Evolutionary conservation across 2,888 invertebrate species (phyloP).

Genomic region (Nomada flava): DNA sequence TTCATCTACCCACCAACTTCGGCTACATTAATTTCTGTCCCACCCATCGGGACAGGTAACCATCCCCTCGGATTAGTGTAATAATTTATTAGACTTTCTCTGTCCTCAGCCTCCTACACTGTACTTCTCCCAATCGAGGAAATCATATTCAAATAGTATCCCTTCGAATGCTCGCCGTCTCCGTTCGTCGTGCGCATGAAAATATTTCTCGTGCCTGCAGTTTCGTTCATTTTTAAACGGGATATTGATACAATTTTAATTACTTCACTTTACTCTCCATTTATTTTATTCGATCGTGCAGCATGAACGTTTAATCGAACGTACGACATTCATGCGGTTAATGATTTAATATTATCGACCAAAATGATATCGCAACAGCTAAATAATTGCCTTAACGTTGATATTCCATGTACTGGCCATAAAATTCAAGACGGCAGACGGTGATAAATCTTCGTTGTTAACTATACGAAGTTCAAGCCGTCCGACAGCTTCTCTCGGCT

Average conservation of each 20-base stretch:
- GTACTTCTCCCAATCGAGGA: conserved; percentile 15
- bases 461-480: conserved; percentile 54
- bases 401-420: conserved; percentile 48
- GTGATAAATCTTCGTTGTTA: conserved; percentile 53
- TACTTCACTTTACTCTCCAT: background rate
- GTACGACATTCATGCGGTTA: conserved; percentile 37
- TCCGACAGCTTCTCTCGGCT: conserved; percentile 45
- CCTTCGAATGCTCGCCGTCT: background rate
- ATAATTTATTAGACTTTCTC: conserved; percentile 68
- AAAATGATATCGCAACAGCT: conserved; percentile 48
- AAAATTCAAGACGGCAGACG: conserved; percentile 51
- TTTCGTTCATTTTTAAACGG: background rate
- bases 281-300: background rate
- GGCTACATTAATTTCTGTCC: conserved; percentile 55
- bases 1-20: conserved; percentile 51
- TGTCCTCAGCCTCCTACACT: conserved; percentile 52
- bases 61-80: conserved; percentile 56
- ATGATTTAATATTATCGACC: conserved; percentile 45
- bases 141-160: conserved; percentile 30
- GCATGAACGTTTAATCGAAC: background rate
- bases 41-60: conserved; percentile 45
- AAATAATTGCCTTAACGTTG: conserved; percentile 55
- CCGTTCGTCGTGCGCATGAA: background rate
- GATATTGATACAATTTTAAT: background rate
- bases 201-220: background rate